A percentile compares a stretch with the other conserved stretches of the same genome.
These are phyloP conservation scores for Eugnorisma glareosa DNA, from an alignment of 2,888 invertebrate species.

Conservation along the genomic window DNA sequence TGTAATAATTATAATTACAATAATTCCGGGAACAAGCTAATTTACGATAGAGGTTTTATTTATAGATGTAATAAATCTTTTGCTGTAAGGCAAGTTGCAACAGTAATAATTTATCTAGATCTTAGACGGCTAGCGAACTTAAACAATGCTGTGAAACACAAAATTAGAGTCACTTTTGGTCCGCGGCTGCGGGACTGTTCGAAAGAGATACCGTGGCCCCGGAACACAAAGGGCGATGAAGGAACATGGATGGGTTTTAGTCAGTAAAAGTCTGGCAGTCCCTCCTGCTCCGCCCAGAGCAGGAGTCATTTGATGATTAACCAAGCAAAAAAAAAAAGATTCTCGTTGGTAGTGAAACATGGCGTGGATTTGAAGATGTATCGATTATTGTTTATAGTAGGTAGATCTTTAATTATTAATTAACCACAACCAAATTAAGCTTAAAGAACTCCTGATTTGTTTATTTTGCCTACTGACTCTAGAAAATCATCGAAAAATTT, in stretches of 20 bases:
- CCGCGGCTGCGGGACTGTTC: too few species aligned
- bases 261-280: too few species aligned
- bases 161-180: neutral
- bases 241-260: too few species aligned
- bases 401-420: too few species aligned
- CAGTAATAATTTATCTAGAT: slow-evolving; percentile 23
- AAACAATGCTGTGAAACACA: neutral
- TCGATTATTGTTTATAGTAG: neutral
- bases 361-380: neutral
- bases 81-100: slow-evolving; percentile 3
- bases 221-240: too few species aligned
- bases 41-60: slow-evolving; percentile 10
- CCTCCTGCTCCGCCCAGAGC: too few species aligned
- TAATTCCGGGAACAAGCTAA: slow-evolving; percentile 7
- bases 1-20: slow-evolving; percentile 17
- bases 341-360: neutral
- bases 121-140: neutral
- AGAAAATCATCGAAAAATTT: neutral
- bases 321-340: too few species aligned
- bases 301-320: too few species aligned
- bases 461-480: neutral
- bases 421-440: too few species aligned
- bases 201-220: too few species aligned
- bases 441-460: too few species aligned
- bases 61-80: slow-evolving; percentile 11